phyloP scores from a whole-genome alignment of 2,797 vertebrate species.

The Danio jaintianensis region DNA sequence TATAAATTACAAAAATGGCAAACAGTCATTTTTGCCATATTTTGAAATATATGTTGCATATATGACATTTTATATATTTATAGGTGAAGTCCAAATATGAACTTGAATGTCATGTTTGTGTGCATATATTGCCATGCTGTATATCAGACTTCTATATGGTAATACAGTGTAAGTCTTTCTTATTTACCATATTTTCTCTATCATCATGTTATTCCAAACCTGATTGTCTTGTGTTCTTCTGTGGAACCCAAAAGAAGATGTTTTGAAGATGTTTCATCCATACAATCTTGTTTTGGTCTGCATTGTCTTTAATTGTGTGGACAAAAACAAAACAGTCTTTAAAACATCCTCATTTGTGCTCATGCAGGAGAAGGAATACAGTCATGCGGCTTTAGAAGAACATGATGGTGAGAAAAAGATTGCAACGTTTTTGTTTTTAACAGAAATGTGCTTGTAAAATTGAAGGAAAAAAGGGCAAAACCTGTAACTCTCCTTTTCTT shows the following conservation, averaged over 20 bases:
- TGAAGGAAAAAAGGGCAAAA: background rate
- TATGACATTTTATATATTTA: too few species aligned
- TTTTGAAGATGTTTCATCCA: background rate
- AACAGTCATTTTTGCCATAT: too few species aligned
- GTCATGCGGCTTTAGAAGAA: background rate
- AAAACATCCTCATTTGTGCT: background rate
- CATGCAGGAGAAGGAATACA: background rate
- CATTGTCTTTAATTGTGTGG: too few species aligned
- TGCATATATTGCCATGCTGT: too few species aligned
- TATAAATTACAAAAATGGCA: too few species aligned
- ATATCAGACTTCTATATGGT: too few species aligned
- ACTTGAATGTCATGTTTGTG: too few species aligned
- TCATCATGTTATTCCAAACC: background rate
- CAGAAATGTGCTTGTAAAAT: background rate
- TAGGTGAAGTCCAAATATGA: too few species aligned
- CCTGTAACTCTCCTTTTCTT: too few species aligned
- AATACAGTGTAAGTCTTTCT: background rate
- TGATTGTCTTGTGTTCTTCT: background rate
- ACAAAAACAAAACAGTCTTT: background rate
- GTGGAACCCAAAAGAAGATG: background rate
- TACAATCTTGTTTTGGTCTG: background rate
- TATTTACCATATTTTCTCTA: background rate
- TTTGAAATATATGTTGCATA: too few species aligned
- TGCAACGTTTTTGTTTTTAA: background rate
- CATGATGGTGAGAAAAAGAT: background rate